A percentile compares a stretch with the other conserved stretches of the same genome.
Conservation (phyloP, 2,797 vertebrate genomes). For the Mormyrops boulengeri region DNA sequence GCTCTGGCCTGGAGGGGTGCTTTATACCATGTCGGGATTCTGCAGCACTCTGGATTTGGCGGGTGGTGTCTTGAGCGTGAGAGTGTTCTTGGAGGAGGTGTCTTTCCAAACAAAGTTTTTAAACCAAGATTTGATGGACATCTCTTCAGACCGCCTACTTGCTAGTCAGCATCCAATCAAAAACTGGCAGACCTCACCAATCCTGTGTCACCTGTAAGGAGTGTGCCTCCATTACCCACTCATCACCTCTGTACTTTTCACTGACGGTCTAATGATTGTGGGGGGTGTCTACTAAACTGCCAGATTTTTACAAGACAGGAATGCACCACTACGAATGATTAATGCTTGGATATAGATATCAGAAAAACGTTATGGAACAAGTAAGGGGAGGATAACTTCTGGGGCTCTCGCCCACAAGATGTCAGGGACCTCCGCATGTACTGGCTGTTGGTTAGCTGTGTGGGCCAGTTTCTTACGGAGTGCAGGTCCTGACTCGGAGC, state of each 20-base stretch:
- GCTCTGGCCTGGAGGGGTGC: not conserved
- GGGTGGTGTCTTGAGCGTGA: not conserved
- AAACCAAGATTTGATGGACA: not conserved
- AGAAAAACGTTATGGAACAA: not conserved
- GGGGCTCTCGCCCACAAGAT: not conserved
- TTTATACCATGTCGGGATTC: not conserved
- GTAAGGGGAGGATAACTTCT: not conserved
- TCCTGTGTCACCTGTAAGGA: not conserved
- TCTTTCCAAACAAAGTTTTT: not conserved
- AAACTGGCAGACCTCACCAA: not conserved
- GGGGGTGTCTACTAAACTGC: not conserved
- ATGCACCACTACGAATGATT: not conserved
- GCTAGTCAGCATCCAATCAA: not conserved
- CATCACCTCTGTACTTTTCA: not conserved
- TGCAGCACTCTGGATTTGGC: not conserved
- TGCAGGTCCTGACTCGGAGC: conserved; percentile 35
- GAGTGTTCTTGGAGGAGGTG: not conserved
- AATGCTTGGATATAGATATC: not conserved
- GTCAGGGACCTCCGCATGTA: not conserved
- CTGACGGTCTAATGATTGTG: not conserved
- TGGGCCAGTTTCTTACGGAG: not conserved
- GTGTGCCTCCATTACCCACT: not conserved
- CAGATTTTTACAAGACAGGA: not conserved
- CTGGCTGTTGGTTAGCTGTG: not conserved
- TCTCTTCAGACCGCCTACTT: not conserved